Percentiles rank a stretch among this genome's conserved stretches.
phyloP scores from a whole-genome alignment of 2,113 vertebrate species.

The Sciurus niger region DNA sequence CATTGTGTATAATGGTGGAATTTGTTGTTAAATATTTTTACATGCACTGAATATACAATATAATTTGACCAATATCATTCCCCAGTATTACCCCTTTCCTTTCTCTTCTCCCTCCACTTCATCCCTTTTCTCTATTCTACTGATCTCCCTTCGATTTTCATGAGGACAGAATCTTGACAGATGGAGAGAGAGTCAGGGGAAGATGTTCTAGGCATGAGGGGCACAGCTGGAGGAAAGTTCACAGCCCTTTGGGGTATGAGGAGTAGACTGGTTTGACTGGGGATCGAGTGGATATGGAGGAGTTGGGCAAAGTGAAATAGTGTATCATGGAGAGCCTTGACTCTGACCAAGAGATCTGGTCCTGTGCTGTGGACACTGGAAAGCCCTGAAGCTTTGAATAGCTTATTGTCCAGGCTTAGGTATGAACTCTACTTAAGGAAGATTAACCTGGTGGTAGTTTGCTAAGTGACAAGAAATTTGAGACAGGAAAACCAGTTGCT shows the following conservation, averaged over 20 bases:
- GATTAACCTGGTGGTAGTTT: constrained; percentile 36
- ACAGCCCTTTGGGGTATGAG: background rate
- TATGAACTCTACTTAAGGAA: constrained; percentile 48
- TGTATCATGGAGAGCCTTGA: background rate
- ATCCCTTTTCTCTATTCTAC: no score
- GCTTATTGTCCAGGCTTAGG: background rate
- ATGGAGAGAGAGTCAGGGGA: background rate
- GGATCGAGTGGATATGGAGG: background rate
- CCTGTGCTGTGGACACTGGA: background rate
- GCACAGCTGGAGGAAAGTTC: background rate
- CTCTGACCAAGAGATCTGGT: background rate
- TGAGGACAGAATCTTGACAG: background rate
- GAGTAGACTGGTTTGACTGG: background rate
- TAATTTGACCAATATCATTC: no score
- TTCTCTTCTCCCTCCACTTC: no score
- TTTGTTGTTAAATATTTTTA: no score
- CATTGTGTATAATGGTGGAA: no score
- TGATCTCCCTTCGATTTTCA: no score
- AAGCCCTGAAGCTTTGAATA: constrained; percentile 21
- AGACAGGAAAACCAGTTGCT: constrained; percentile 51
- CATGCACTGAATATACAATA: no score
- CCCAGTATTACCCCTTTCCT: no score
- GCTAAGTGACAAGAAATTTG: constrained; percentile 61
- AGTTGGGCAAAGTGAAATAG: background rate
- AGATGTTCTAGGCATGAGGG: background rate